These are phyloP conservation scores for Metridium senile DNA, from an alignment of 92 coral and sea anemone genomes.

Conservation along the genomic window DNA sequence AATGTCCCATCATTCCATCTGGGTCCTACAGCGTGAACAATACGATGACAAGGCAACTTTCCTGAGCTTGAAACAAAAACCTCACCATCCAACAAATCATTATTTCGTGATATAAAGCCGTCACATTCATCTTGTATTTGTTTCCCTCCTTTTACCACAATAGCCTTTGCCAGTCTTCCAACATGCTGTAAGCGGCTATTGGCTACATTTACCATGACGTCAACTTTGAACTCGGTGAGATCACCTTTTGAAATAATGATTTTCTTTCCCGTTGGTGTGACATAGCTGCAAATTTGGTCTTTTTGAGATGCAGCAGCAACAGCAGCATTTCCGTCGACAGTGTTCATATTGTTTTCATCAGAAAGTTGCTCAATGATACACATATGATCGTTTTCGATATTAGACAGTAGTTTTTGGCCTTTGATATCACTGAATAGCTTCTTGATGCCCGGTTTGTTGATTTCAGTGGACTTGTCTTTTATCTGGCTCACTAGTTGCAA, in stretches of 20 bases:
- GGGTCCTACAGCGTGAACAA: slow-evolving; percentile 75
- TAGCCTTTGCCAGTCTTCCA: slow-evolving; percentile 74
- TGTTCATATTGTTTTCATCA: background rate
- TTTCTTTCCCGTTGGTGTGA: slow-evolving; percentile 39
- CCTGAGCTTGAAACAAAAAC: slow-evolving; percentile 59
- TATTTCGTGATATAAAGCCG: slow-evolving; percentile 19
- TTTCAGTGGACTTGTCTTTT: slow-evolving; percentile 7
- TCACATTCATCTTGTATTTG: slow-evolving; percentile 66
- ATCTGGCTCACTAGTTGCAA: slow-evolving; percentile 25
- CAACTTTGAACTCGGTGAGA: slow-evolving; percentile 61
- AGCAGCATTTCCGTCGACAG: background rate
- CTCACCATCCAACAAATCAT: slow-evolving; percentile 48
- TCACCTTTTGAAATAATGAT: slow-evolving; percentile 58
- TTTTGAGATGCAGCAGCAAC: background rate
- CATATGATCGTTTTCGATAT: slow-evolving; percentile 41
- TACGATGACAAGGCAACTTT: slow-evolving; percentile 61
- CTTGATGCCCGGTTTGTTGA: slow-evolving; percentile 45
- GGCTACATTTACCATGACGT: slow-evolving; percentile 80
- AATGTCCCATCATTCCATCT: slow-evolving; percentile 26
- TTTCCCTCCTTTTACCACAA: slow-evolving; percentile 62
- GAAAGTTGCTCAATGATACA: slow-evolving; percentile 31
- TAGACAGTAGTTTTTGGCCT: slow-evolving; percentile 24
- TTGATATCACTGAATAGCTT: slow-evolving; percentile 23
- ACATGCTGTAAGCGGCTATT: slow-evolving; percentile 50
- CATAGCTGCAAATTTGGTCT: slow-evolving; percentile 11